Evolutionary conservation across 2,888 invertebrate genomes (phyloP).

Genomic region (Oxycera nigricornis): DNA sequence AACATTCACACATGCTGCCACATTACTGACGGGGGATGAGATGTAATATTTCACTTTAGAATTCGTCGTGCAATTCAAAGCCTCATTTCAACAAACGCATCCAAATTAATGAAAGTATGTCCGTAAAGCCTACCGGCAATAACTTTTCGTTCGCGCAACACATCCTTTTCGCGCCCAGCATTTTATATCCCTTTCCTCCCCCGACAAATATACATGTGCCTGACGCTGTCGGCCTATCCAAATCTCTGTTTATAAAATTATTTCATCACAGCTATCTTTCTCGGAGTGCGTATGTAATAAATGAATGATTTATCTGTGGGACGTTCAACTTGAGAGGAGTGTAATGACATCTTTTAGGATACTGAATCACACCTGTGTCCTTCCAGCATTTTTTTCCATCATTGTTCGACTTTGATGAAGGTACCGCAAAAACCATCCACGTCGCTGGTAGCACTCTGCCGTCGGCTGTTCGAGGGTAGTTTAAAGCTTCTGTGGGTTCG

Average conservation of each 20-base stretch:
- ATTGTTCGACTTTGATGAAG: constrained; percentile 12
- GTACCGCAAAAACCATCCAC: not conserved
- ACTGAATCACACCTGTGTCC: constrained; percentile 43
- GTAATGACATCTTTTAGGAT: constrained; percentile 44
- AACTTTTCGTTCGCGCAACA: too few relatives aligned
- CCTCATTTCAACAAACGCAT: too few relatives aligned
- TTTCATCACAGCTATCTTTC: not conserved
- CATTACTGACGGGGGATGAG: too few relatives aligned
- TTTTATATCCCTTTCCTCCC: too few relatives aligned
- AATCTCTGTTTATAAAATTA: not conserved
- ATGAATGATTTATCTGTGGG: constrained; percentile 41
- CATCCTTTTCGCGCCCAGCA: too few relatives aligned
- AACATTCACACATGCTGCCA: too few relatives aligned
- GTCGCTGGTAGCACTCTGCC: not conserved
- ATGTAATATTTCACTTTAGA: too few relatives aligned
- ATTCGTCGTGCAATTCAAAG: too few relatives aligned
- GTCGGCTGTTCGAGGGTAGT: not conserved
- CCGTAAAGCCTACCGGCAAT: too few relatives aligned
- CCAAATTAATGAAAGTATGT: too few relatives aligned
- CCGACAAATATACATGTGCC: too few relatives aligned
- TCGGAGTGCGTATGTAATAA: constrained; percentile 30
- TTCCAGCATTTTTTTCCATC: constrained; percentile 3
- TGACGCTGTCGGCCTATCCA: too few relatives aligned
- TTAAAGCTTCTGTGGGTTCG: not conserved
- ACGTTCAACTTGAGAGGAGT: constrained; percentile 36